These are phyloP conservation scores for human DNA, from an alignment of 2,113 vertebrate species.

Conservation along the genomic window DNA sequence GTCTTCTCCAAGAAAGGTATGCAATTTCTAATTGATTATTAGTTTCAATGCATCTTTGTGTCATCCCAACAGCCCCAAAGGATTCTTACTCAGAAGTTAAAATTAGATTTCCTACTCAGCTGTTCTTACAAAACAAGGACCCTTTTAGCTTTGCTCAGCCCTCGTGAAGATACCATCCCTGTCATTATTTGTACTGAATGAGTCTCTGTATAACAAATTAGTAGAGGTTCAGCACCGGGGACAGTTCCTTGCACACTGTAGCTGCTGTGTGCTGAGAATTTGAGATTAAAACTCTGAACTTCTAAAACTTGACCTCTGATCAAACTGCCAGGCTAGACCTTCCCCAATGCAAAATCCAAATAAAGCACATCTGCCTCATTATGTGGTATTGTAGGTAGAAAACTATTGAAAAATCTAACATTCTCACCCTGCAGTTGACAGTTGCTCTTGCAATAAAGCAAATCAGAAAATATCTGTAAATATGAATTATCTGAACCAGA, in stretches of 20 bases:
- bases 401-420: not conserved
- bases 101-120: not conserved
- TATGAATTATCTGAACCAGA: not conserved
- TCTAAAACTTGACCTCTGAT: not conserved
- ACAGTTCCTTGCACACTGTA: not conserved
- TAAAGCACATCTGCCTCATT: not conserved
- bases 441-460: slow-evolving; percentile 5
- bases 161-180: not conserved
- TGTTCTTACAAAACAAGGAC: not conserved
- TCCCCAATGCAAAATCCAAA: not conserved
- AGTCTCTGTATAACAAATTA: not conserved
- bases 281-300: slow-evolving; percentile 18
- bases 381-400: not conserved
- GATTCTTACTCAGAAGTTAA: not conserved
- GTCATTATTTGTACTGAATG: not conserved
- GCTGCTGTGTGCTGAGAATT: not conserved
- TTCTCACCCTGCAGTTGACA: not conserved
- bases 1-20: not conserved
- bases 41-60: not conserved
- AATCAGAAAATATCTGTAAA: not conserved
- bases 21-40: not conserved
- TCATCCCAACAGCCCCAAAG: not conserved
- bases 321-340: not conserved
- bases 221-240: not conserved
- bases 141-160: not conserved